These are phyloP conservation scores for Slavum lentiscoides DNA, from an alignment of 2,888 invertebrate genomes.

Conservation along the genomic window DNA sequence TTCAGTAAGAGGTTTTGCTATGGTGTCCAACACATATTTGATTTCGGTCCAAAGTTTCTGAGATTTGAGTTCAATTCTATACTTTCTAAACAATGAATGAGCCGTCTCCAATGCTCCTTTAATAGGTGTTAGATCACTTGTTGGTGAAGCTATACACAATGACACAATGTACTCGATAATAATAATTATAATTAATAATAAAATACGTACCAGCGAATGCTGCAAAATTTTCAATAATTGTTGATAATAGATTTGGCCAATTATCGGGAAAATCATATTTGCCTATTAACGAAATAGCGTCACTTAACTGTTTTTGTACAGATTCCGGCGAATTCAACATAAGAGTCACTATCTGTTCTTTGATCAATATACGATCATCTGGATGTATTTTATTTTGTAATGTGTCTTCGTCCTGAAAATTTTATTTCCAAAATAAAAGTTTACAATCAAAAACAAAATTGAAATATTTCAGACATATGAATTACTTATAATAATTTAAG, in stretches of 20 bases:
- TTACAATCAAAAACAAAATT: neutral
- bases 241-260: slow-evolving; percentile 90
- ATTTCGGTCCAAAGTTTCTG: slow-evolving; percentile 95
- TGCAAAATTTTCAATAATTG: slow-evolving; percentile 90
- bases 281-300: slow-evolving; percentile 95
- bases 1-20: slow-evolving; percentile 92
- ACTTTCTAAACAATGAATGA: slow-evolving; percentile 94
- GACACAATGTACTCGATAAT: neutral
- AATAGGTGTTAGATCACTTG: slow-evolving; percentile 89
- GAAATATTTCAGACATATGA: no score
- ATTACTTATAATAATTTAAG: no score
- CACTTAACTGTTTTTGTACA: slow-evolving; percentile 91
- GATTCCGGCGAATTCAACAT: slow-evolving; percentile 91
- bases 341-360: slow-evolving; percentile 82
- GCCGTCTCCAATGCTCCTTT: slow-evolving; percentile 94
- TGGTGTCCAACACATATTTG: slow-evolving; percentile 89
- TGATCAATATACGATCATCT: slow-evolving; percentile 78
- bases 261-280: slow-evolving; percentile 94
- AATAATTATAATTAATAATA: slow-evolving; percentile 3
- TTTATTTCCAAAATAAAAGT: neutral
- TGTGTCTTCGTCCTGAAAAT: slow-evolving; percentile 68
- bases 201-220: slow-evolving; percentile 64
- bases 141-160: slow-evolving; percentile 56
- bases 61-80: slow-evolving; percentile 94
- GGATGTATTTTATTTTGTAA: slow-evolving; percentile 77